phyloP scores from a whole-genome alignment of 2,113 vertebrate genomes.

The Myotis davidii region DNA sequence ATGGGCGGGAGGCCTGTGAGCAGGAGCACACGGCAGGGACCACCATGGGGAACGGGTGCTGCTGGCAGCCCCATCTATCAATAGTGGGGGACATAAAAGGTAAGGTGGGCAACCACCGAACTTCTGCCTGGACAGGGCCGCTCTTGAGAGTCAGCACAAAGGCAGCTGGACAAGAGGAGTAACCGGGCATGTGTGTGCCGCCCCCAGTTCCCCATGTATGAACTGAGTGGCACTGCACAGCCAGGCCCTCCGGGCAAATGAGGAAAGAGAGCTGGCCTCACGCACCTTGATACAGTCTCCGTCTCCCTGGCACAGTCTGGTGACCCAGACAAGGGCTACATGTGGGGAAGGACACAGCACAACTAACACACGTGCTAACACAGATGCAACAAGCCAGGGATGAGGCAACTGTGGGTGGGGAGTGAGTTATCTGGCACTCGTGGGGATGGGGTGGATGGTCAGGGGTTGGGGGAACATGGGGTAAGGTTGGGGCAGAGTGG shows the following conservation, averaged over 20 bases:
- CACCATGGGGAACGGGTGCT: background rate
- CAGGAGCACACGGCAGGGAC: no score
- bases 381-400: background rate
- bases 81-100: no score
- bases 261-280: background rate
- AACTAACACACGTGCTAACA: background rate
- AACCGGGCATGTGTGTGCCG: rapidly evolving
- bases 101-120: background rate
- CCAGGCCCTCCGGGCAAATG: background rate
- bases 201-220: rapidly evolving
- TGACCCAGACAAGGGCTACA: background rate
- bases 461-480: background rate
- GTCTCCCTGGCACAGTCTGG: rapidly evolving
- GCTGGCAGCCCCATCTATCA: background rate
- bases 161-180: no score
- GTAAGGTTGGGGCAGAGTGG: background rate
- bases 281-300: rapidly evolving
- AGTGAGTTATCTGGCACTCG: background rate
- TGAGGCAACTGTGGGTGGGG: rapidly evolving
- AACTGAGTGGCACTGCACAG: rapidly evolving
- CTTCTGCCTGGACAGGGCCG: background rate
- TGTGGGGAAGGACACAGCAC: background rate
- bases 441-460: no score
- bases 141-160: background rate
- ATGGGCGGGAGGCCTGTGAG: background rate